Evolutionary conservation across 2,888 invertebrate species (phyloP).

Genomic region (Sceliomorpha sp.): DNA sequence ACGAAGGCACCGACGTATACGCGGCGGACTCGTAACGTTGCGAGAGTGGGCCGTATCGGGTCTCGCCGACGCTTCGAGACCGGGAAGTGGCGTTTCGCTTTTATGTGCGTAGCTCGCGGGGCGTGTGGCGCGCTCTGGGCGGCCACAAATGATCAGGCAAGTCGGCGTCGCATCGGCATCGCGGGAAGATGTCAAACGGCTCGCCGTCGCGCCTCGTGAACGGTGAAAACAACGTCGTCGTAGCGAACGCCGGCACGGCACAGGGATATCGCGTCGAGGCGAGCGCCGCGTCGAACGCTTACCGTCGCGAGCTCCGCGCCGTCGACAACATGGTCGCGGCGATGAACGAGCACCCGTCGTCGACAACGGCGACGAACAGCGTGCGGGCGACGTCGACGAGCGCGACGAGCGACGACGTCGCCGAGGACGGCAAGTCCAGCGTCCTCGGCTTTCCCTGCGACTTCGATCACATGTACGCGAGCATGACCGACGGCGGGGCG

Average conservation of each 20-base stretch:
- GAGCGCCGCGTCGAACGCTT: not conserved
- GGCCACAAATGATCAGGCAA: constrained; percentile 71
- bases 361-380: constrained; percentile 68
- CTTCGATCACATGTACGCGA: constrained; percentile 88
- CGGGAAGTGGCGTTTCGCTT: not conserved
- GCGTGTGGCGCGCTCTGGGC: constrained; percentile 71
- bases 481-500: constrained; percentile 80
- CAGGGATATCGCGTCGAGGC: constrained; percentile 4
- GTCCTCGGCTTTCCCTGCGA: constrained; percentile 83
- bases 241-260: constrained; percentile 10
- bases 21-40: too few species aligned
- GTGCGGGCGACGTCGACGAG: constrained; percentile 62
- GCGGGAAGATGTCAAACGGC: constrained; percentile 75
- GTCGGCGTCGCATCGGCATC: constrained; percentile 66
- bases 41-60: too few species aligned
- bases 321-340: constrained; percentile 80
- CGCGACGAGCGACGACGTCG: constrained; percentile 44
- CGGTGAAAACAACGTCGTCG: constrained; percentile 65
- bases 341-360: constrained; percentile 78
- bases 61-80: too few species aligned
- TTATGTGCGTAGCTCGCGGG: constrained; percentile 67
- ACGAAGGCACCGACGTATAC: too few species aligned
- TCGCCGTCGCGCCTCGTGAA: constrained; percentile 71
- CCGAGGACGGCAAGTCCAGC: constrained; percentile 69
- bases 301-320: constrained; percentile 18